Base-by-base conservation (phyloP, 2,888 invertebrate species). In the Zele albiditarsus region DNA sequence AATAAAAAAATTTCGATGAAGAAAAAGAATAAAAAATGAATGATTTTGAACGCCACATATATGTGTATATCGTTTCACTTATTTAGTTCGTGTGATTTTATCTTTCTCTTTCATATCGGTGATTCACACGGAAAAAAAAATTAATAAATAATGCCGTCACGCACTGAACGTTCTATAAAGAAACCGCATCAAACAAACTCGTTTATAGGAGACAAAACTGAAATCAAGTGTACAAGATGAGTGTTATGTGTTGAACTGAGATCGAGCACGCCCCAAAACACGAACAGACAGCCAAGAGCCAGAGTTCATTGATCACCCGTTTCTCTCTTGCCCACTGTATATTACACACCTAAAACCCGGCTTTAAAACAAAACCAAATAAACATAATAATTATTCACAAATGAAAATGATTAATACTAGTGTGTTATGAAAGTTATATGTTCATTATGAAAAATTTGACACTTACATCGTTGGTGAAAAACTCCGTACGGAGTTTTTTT, bases 291-390 rank as follows among this genome's bases (percentile, higher is more conserved):
- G 82, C 53, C 63, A 33, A 66, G 70, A 71, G 75, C 73, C 80
- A 82, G 82, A 86, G 86, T 86, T 86, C 86, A 86, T 86, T 86
- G 86, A 86, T 86, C 86, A 86, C 79, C 53, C 53, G 20, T 53
- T 53, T 20, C 20, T 53, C 53, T 53, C 20, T 53, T 20, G 53
- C 23, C 14, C 46, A 46, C 46, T 5, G 38, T 38, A 38, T 38
- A 38, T 75, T 75, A 71, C 75, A 42, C 67, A 70, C 74, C 66
- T 60, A 58, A 76, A 74, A 76, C 77, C 78, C 79, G 80, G 76
- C 78, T 75, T 77, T 71, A 69, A 73, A 70, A 33, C 58, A 33
- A 38, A 20, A 31, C 23, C 23, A 31, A 53, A 67, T 49, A 49
- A 25, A 38, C 23, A 20, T 70, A 58, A 68, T 53, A 5, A 23